phyloP scores from a whole-genome alignment of 2,888 invertebrate species.

The Lasioglossum calceatum region DNA sequence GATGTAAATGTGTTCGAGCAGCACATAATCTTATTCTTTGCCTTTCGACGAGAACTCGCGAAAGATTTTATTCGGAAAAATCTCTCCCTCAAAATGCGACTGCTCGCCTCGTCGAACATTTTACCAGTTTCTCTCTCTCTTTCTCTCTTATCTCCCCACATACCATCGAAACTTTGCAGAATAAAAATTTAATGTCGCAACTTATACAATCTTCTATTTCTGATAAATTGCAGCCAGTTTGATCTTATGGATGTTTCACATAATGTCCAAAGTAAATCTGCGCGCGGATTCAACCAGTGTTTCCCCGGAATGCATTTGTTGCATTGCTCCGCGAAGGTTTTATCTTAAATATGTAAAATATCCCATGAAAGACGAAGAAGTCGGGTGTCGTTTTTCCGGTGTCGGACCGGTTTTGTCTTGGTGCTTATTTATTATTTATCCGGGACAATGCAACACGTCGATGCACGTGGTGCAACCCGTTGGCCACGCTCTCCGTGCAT shows the following conservation, averaged over 20 bases:
- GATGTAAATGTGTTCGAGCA: conserved; percentile 3
- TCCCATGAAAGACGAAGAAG: background rate
- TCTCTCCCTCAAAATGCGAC: background rate
- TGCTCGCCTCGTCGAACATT: background rate
- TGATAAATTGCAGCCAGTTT: background rate
- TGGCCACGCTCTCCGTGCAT: background rate
- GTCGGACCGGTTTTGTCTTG: background rate
- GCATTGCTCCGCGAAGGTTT: background rate
- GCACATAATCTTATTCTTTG: background rate
- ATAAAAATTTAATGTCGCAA: background rate
- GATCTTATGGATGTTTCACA: background rate
- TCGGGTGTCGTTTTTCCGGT: background rate
- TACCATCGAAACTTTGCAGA: background rate
- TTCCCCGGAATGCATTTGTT: background rate
- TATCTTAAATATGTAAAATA: background rate
- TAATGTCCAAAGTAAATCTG: background rate
- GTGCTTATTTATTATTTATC: conserved; percentile 42
- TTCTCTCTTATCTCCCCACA: background rate
- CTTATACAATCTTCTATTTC: background rate
- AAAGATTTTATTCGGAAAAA: background rate
- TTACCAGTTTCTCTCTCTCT: background rate
- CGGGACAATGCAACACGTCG: conserved; percentile 23
- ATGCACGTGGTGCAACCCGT: background rate
- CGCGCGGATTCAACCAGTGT: background rate
- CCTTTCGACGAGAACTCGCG: background rate